Evolutionary conservation across 2,888 invertebrate genomes (phyloP), one percentile per base, ranked within the genome.

Genomic region (Hyalella azteca): DNA sequence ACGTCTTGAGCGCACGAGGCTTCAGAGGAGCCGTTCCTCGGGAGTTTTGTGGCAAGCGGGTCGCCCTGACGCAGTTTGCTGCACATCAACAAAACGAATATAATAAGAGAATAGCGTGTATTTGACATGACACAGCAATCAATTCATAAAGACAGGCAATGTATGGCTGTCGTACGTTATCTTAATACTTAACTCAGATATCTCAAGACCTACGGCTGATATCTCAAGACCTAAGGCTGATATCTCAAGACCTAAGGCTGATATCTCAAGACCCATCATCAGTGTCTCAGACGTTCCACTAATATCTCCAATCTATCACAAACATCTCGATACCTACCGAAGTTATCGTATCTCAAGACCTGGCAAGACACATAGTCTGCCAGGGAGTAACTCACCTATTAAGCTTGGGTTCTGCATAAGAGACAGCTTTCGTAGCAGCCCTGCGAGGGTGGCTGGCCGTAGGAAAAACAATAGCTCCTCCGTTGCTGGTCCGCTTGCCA

Each of bases 41-140:
- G n/a, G n/a, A n/a, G n/a, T n/a, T n/a, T n/a, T n/a, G 26, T 19
- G 26, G 54, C 22, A 15, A 54, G 26, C 22, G 54, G 26, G 54
- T 54, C 54, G 54, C 54, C 54, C 54, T 54, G 54, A 29, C 54
- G 54, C 54, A 54, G 54, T 54, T 54, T 54, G 54, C 54, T 54
- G 54, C 26, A 54, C n/a, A n/a, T n/a, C n/a, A n/a, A n/a, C n/a
- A n/a, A n/a, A n/a, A n/a, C n/a, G n/a, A n/a, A n/a, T n/a, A n/a
- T n/a, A n/a, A n/a, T n/a, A n/a, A n/a, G n/a, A n/a, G n/a, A n/a
- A n/a, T n/a, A n/a, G n/a, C n/a, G n/a, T n/a, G n/a, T n/a, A n/a
- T n/a, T n/a, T n/a, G n/a, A n/a, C n/a, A n/a, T n/a, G n/a, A 54
- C 19, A 19, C 54, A 50, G 22, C 22, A 26, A 19, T 26, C 19